These are phyloP conservation scores for Priocnemis perturbator DNA, from an alignment of 2,888 invertebrate species.

Conservation along the genomic window DNA sequence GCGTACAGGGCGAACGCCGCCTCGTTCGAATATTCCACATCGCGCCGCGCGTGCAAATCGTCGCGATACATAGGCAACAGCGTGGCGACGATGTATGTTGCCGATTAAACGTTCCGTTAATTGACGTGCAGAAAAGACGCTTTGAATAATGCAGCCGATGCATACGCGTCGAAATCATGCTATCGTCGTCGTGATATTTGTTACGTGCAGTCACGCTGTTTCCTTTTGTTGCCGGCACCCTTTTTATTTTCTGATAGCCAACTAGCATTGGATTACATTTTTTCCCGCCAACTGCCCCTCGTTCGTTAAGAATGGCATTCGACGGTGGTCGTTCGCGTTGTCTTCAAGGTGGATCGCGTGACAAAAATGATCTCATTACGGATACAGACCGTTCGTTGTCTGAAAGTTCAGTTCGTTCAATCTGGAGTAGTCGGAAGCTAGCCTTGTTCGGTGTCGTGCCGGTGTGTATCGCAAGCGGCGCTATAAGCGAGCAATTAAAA, in stretches of 20 bases:
- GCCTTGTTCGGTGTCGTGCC: constrained; percentile 5
- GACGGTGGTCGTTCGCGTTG: no score
- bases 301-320: no score
- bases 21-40: no score
- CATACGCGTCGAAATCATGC: neutral
- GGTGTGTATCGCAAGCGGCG: constrained; percentile 33
- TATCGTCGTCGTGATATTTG: neutral
- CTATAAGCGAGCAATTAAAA: constrained; percentile 67
- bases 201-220: no score
- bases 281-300: no score
- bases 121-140: constrained; percentile 6
- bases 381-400: no score
- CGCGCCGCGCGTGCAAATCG: constrained; percentile 1
- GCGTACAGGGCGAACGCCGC: neutral
- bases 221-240: no score
- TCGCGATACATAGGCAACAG: neutral
- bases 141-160: neutral
- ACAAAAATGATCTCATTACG: neutral
- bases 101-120: constrained; percentile 20
- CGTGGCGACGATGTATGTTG: constrained; percentile 10
- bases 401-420: neutral
- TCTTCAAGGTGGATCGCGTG: constrained; percentile 1
- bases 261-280: no score
- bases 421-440: constrained; percentile 14
- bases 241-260: no score